phyloP scores from a whole-genome alignment of 1,140 invertebrate genomes.

The Drosophila chauvacae region DNA sequence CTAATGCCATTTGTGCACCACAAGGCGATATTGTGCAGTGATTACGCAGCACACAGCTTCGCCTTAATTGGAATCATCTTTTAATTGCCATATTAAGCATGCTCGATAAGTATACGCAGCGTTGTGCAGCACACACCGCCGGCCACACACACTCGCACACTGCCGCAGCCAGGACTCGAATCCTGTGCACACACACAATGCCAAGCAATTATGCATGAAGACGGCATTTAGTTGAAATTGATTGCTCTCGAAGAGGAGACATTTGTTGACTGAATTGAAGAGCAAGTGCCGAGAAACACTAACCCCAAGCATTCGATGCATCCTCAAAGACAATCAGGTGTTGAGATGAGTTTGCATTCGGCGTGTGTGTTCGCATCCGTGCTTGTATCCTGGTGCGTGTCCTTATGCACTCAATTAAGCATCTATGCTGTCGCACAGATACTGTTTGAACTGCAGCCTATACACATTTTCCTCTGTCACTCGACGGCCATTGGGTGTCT shows the following conservation, averaged over 20 bases:
- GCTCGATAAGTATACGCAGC: conserved; percentile 57
- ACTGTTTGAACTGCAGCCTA: conserved; percentile 27
- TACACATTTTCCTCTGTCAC: conserved; percentile 42
- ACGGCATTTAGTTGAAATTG: conserved; percentile 73
- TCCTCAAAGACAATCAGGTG: conserved; percentile 56
- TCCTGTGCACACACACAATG: conserved; percentile 28
- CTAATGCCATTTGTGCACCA: conserved; percentile 57
- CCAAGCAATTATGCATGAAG: conserved; percentile 75
- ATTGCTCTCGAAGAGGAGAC: conserved; percentile 61
- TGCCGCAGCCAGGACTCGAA: conserved; percentile 3
- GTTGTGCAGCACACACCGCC: conserved; percentile 23
- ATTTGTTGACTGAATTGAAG: conserved; percentile 37
- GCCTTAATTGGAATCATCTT: conserved; percentile 75
- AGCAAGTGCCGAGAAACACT: conserved; percentile 18
- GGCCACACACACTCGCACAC: conserved; percentile 7
- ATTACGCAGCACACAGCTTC: conserved; percentile 53
- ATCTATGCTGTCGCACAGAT: conserved; percentile 48
- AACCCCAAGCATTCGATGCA: conserved; percentile 43
- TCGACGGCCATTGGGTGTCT: conserved; percentile 28
- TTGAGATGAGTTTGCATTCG: conserved; percentile 48
- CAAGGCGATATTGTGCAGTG: conserved; percentile 55
- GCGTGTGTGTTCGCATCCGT: not conserved
- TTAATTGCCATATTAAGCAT: conserved; percentile 77
- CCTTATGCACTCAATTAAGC: conserved; percentile 64
- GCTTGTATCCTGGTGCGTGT: conserved; percentile 9